Conservation (phyloP, 2,888 invertebrate species). For the Diaphora mendica region DNA sequence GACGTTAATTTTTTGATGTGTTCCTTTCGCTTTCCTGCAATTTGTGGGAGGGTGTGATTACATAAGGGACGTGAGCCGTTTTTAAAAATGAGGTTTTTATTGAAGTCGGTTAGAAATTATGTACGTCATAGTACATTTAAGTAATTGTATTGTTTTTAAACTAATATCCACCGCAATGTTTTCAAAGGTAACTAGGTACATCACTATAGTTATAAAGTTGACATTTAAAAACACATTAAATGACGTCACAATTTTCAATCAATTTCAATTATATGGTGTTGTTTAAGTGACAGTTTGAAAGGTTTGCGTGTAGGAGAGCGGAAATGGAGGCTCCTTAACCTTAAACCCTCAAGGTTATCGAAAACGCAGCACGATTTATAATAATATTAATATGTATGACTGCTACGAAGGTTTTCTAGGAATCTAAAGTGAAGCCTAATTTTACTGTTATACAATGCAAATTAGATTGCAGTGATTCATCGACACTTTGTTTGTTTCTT, state of each 20-base stretch:
- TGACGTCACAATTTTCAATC: conserved; percentile 17
- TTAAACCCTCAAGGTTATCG: conserved; percentile 17
- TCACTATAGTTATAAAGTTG: neutral
- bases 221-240: conserved; percentile 11
- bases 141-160: neutral
- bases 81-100: too few relatives aligned
- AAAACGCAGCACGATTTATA: conserved; percentile 9
- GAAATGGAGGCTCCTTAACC: conserved; percentile 17
- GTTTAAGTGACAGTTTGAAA: conserved; percentile 21
- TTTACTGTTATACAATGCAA: neutral
- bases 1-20: too few relatives aligned
- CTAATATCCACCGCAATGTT: neutral
- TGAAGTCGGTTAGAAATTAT: too few relatives aligned
- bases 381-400: conserved; percentile 14
- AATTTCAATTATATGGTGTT: conserved; percentile 18
- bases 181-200: neutral
- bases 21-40: too few relatives aligned
- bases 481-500: neutral
- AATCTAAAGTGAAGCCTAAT: neutral
- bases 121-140: too few relatives aligned
- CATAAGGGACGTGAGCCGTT: too few relatives aligned
- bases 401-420: conserved; percentile 8
- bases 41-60: too few relatives aligned
- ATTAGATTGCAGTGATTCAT: conserved; percentile 10
- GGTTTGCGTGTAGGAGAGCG: conserved; percentile 27